Percentiles rank a stretch among this genome's conserved stretches.
Evolutionary conservation across 2,888 invertebrate species (phyloP).

Genomic region (Chymomyza procnemis): DNA sequence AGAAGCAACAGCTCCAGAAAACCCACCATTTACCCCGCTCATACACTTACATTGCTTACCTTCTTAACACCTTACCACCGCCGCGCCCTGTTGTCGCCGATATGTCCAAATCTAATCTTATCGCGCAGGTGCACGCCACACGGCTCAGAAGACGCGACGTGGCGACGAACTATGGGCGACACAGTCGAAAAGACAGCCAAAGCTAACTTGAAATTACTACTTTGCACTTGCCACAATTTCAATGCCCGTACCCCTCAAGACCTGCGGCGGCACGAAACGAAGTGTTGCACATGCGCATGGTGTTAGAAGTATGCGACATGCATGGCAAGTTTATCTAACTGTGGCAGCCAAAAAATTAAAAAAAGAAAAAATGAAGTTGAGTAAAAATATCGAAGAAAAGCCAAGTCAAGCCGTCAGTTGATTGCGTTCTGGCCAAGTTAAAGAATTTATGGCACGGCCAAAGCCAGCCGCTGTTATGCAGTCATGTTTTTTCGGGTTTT

Average conservation of each 20-base stretch:
- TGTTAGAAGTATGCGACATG: slow-evolving; percentile 52
- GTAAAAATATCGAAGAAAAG: too few relatives aligned
- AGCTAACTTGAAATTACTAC: background rate
- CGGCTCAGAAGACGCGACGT: slow-evolving; percentile 34
- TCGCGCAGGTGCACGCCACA: slow-evolving; percentile 66
- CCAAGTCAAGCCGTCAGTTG: background rate
- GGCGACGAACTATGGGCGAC: slow-evolving; percentile 37
- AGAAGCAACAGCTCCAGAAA: slow-evolving; percentile 38
- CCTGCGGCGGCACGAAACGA: too few relatives aligned
- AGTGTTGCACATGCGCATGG: slow-evolving; percentile 35
- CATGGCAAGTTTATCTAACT: slow-evolving; percentile 42
- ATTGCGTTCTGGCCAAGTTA: background rate
- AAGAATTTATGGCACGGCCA: slow-evolving; percentile 55
- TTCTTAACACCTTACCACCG: slow-evolving; percentile 11
- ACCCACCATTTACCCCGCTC: slow-evolving; percentile 32
- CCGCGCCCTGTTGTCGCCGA: slow-evolving; percentile 8
- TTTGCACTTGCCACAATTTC: slow-evolving; percentile 2
- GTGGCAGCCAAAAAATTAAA: slow-evolving; percentile 3
- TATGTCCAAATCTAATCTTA: slow-evolving; percentile 59
- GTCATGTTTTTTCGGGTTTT: background rate
- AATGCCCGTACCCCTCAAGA: background rate
- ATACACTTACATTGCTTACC: background rate
- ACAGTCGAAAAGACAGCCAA: slow-evolving; percentile 32
- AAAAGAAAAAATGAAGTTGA: background rate
- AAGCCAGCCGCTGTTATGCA: slow-evolving; percentile 8